Conservation (phyloP, 2,888 invertebrate genomes). For the Resseliella maxima region DNA sequence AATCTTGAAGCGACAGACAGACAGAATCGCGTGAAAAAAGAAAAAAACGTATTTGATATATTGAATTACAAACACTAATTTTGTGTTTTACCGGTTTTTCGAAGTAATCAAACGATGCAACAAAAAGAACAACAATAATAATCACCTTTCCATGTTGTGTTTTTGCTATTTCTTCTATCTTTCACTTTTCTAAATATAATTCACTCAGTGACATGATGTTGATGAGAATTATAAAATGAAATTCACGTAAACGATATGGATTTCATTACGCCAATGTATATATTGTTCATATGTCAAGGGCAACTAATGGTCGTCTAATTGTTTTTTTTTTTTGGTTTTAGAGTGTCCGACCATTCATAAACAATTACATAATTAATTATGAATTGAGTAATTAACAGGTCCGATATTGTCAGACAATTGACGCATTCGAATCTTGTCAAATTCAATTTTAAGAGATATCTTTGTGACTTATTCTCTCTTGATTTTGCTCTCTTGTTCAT, state of each 20-base stretch:
- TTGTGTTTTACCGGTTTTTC: background rate
- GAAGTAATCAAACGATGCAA: background rate
- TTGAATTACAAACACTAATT: background rate
- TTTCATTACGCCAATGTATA: background rate
- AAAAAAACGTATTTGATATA: background rate
- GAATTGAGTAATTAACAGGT: background rate
- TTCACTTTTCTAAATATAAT: background rate
- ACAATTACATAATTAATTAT: background rate
- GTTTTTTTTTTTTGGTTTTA: background rate
- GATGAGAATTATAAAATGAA: background rate
- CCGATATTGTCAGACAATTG: background rate
- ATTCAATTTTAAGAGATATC: background rate
- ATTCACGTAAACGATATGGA: no score
- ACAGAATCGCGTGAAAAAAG: background rate
- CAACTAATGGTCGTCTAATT: constrained; percentile 1
- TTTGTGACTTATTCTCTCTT: background rate
- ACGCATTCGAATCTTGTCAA: background rate
- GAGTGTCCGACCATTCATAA: background rate
- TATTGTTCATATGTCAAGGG: constrained; percentile 15
- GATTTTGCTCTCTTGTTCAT: background rate
- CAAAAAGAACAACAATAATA: background rate
- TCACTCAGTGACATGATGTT: background rate
- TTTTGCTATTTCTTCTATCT: background rate
- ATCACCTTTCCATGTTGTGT: background rate
- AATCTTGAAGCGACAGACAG: background rate